These are phyloP conservation scores for Lysandra coridon DNA, from an alignment of 2,888 invertebrate genomes.

Conservation along the genomic window DNA sequence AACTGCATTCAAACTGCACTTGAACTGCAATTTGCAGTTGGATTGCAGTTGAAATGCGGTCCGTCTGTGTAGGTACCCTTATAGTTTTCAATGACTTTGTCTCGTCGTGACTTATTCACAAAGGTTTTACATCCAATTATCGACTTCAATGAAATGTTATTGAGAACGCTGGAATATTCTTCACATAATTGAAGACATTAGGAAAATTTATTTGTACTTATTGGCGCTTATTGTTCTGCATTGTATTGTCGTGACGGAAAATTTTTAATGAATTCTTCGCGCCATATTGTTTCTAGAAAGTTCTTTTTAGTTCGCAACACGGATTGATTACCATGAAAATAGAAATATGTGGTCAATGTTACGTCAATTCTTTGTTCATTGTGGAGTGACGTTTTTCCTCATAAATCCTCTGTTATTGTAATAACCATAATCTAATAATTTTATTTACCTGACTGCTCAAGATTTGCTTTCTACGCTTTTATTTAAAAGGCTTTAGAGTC, in stretches of 20 bases:
- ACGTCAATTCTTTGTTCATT: neutral
- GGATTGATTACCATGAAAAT: neutral
- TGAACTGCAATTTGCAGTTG: too few species aligned
- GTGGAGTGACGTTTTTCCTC: neutral
- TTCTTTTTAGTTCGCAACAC: neutral
- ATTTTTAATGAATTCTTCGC: slow-evolving; percentile 2
- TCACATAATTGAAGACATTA: slow-evolving; percentile 30
- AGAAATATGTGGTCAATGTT: neutral
- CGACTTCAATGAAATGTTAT: slow-evolving; percentile 13
- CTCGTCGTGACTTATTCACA: neutral
- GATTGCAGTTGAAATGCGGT: too few species aligned
- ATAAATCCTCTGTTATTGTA: too few species aligned
- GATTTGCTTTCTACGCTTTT: too few species aligned
- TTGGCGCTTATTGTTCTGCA: slow-evolving; percentile 26
- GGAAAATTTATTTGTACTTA: slow-evolving; percentile 24
- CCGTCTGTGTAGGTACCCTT: too few species aligned
- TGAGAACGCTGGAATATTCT: slow-evolving; percentile 26
- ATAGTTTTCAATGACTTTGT: neutral
- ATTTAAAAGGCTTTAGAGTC: too few species aligned
- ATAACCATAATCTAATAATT: too few species aligned
- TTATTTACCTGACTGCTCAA: too few species aligned
- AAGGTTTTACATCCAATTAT: slow-evolving; percentile 13
- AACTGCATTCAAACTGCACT: too few species aligned
- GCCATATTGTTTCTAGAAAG: slow-evolving; percentile 17
- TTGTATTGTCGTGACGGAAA: slow-evolving; percentile 27